These are phyloP conservation scores for Pegea sp. DNA, from an alignment of 23 tunicate species.

Conservation along the genomic window DNA sequence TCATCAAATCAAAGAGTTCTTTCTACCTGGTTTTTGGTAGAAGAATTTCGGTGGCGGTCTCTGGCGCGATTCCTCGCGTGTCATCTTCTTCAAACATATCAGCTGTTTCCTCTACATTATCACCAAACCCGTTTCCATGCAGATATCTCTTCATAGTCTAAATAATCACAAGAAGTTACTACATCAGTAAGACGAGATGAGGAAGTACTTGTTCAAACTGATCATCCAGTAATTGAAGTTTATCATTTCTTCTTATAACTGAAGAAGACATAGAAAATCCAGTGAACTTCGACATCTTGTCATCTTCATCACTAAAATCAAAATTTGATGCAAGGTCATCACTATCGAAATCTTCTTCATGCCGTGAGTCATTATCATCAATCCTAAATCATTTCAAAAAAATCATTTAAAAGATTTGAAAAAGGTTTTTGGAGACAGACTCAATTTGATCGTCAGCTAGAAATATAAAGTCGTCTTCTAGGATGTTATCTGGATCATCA, in stretches of 20 bases:
- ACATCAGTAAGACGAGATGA: background rate
- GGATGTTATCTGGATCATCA: slow-evolving; percentile 44
- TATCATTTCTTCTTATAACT: slow-evolving; percentile 53
- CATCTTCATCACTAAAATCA: slow-evolving; percentile 32
- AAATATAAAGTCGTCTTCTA: slow-evolving; percentile 59
- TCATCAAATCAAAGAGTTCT: no score
- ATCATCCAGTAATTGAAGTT: slow-evolving; percentile 46
- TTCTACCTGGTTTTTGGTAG: no score
- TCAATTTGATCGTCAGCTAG: slow-evolving; percentile 10
- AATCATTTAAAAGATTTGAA: background rate
- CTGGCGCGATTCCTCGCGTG: no score
- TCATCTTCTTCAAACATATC: no score
- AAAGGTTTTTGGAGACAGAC: background rate
- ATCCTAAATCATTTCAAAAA: background rate
- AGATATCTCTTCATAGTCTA: no score
- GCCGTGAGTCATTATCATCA: slow-evolving; percentile 3
- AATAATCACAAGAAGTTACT: no score
- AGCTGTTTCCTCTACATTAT: no score
- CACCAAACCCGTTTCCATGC: no score
- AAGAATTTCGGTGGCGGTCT: no score
- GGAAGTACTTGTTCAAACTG: slow-evolving; percentile 46
- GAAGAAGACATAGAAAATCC: slow-evolving; percentile 69
- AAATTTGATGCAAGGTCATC: slow-evolving; percentile 6
- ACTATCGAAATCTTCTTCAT: no score
- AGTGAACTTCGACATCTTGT: slow-evolving; percentile 68